Percentiles rank a stretch among this genome's conserved stretches.
phyloP scores from a whole-genome alignment of 2,113 vertebrate genomes.

The Neogale vison region DNA sequence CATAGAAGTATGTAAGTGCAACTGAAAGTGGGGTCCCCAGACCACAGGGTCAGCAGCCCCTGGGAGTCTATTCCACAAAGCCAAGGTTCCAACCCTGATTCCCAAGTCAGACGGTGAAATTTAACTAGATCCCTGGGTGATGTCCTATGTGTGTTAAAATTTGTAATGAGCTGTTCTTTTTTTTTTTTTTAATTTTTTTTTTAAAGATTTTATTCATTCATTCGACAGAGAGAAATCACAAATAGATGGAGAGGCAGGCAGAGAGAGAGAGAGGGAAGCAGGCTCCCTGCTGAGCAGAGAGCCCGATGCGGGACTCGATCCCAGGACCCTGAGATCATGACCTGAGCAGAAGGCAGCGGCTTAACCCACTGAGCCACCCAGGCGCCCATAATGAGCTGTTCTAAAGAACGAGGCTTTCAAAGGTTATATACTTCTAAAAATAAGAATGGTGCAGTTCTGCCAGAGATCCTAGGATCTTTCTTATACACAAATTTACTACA shows the following conservation, averaged over 20 bases:
- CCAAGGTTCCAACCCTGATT: neutral
- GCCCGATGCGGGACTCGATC: no score
- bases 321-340: no score
- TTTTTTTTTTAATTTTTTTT: no score
- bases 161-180: neutral
- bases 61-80: neutral
- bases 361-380: no score
- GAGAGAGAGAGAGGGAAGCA: no score
- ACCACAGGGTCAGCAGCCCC: neutral
- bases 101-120: neutral
- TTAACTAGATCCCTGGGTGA: neutral
- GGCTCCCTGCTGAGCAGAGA: no score
- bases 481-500: neutral
- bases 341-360: no score
- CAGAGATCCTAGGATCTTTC: neutral
- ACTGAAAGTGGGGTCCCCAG: neutral
- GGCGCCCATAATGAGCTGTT: neutral
- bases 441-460: neutral
- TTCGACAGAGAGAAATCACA: no score
- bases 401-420: neutral
- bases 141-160: neutral
- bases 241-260: no score
- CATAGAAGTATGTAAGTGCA: neutral
- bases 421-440: neutral
- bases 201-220: no score